Base-by-base conservation (phyloP, 2,797 vertebrate genomes). In the Thalassophryne amazonica region DNA sequence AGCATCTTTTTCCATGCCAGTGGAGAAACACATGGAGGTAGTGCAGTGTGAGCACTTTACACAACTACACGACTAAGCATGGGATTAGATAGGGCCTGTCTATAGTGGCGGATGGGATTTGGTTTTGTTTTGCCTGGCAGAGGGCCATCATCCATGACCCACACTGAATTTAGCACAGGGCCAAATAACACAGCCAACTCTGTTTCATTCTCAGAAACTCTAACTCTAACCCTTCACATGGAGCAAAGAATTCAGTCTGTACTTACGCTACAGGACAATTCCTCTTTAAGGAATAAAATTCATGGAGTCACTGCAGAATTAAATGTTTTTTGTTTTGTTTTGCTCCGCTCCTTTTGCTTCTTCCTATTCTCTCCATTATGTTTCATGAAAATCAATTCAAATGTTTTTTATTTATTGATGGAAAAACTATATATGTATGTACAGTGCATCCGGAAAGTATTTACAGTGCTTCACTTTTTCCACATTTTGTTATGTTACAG, bases 31-130 rank as follows among this genome's bases (percentile, higher is more conserved):
- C 68, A 76, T 30, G 23, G 58, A 45, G 18, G 65, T 49, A 83
- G 41, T 89, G 85, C 85, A 81, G 80, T 36, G 78, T 86, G 83
- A 75, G 84, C 83, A 80, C 69, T 86, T 80, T 78, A 76, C 73
- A 85, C 73, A 81, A 72, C 78, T 58, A 48, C 69, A 68, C 78
- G 75, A 58, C 79, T 78, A 73, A 81, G 80, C 69, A 55, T 46
- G 39, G 79, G 83, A 89, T 90, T 87, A 82, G 67, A 81, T 52
- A 40, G 55, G 63, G 65, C 41, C 74, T 52, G 70, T 72, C 50
- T 83, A 84, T 78, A 79, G 59, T 38, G 39, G 61, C 78, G 78
- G 86, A 88, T 68, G 75, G 85, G 85, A 91, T 89, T 86, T 85
- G 63, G 59, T 68, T 88, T 89, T 85, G 78, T 85, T 89, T 83